Conservation (phyloP, 2,113 vertebrate species). For the Thryonomys swinderianus region DNA sequence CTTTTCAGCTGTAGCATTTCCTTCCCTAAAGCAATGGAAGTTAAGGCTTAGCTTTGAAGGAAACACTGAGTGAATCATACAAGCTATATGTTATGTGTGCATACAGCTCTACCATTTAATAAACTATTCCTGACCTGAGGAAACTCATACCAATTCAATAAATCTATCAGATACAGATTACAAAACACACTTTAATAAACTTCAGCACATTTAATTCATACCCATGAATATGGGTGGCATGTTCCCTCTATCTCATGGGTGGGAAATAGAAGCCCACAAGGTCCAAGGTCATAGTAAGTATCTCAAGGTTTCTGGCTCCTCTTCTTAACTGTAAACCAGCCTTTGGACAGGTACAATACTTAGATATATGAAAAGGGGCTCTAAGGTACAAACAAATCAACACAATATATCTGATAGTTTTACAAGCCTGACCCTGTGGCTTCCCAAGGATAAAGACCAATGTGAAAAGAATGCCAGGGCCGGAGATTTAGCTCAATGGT, state of each 20-base stretch:
- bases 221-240: background rate
- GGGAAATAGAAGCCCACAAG: background rate
- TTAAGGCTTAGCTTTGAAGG: background rate
- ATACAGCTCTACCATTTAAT: background rate
- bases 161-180: conserved; percentile 43
- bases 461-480: conserved; percentile 18
- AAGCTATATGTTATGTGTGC: background rate
- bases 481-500: too few relatives aligned
- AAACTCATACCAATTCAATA: conserved; percentile 27
- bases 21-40: background rate
- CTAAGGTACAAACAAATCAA: background rate
- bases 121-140: background rate
- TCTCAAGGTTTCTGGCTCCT: background rate
- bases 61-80: background rate
- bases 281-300: background rate
- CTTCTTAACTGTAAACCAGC: background rate
- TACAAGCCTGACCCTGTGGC: background rate
- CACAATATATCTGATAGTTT: background rate
- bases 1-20: background rate
- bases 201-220: conserved; percentile 18
- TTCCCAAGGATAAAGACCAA: background rate
- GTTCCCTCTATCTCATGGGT: background rate
- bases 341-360: background rate
- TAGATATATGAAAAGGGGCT: background rate
- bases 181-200: background rate